Base-by-base conservation (phyloP, 92 coral and sea anemone species). In the Diadumene lineata region DNA sequence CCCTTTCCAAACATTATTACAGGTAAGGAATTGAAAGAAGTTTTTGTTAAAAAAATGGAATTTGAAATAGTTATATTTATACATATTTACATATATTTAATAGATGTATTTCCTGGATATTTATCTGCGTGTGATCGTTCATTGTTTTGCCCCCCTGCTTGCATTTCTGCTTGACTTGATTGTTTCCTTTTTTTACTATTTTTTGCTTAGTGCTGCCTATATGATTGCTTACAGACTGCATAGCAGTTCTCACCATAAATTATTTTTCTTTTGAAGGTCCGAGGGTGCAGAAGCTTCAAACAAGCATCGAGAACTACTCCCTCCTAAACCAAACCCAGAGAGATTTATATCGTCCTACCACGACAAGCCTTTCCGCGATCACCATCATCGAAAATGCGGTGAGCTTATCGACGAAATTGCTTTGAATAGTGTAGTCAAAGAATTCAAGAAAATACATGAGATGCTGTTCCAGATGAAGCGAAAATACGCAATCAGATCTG, bases 241-340 rank as follows among this genome's bases (percentile, higher is more conserved):
- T n/a, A n/a, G n/a, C n/a, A n/a, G n/a, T n/a, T n/a, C n/a, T 4
- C 48, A 38, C 48, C 7, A 38, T 4, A 4, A 38, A 6, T 38
- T 38, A 38, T 4, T 4, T 13, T 13, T 38, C 48, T 4, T 38
- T 38, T 38, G 48, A 6, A 69, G 34, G 28, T 68, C 48, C 0
- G 31, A 44, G 1, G 43, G n/a, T 0, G 1, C 34, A 51, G 58
- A 68, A 19, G 43, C 31, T 46, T 22, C 19, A 10, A 68, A 23
- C 56, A 48, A 50, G 8, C 60, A 27, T n/a, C 60, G 74, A 46
- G 74, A 48, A 27, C 25, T 69, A 30, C 61, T 69, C 13, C 74
- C 74, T 11, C 50, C 74, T n/a, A 69, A 22, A 50, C 24, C 26
- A 8, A 48, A 53, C 1, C 61, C 74, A 48, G 74, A 69, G 25